Base-by-base conservation (phyloP, 2,888 invertebrate species). In the Salticus scenicus region DNA sequence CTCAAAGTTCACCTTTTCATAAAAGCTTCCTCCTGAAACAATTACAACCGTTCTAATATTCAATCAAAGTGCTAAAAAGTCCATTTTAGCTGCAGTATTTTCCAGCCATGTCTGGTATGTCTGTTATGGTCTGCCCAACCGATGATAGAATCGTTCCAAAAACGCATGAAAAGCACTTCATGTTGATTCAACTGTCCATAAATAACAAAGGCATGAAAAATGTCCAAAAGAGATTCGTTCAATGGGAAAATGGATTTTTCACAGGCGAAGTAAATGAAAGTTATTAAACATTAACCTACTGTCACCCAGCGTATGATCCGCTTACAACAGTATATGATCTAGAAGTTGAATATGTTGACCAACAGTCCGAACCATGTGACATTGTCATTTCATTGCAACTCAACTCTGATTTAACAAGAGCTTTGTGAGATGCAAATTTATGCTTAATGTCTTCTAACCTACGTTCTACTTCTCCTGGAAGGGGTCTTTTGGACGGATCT, bases 381-480 rank as follows among this genome's bases (percentile, higher is more conserved):
- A 78, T 77, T 10, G 78, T 80, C 8, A 86, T n/a, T 30, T 79
- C 86, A 67, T 86, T 80, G 75, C 78, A 86, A 47, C 78, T 76
- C 20, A 76, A 66, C 67, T 76, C 80, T 0, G 78, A 76, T 57
- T 28, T 78, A n/a, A 87, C 66, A 41, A 77, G 31, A 28, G 77
- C 41, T 28, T 79, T 83, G 14, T 76, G 70, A 8, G 27, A 31
- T 12, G 79, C 66, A 77, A 89, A 89, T 28, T 80, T 71, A 2
- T 89, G 85, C 78, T 89, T 87, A 64, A 94, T 94, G 10, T 91
- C 91, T 89, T 94, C 93, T 0, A 96, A 92, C 31, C 93, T 92
- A 0, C 94, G 94, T 89, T 95, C 94, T 0, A 97, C 94, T 89
- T 95, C 94, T 1, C 96, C 96, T 0, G 96, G 92, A n/a, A 95